Conservation (phyloP, 2,888 invertebrate species). For the Elegia similella region DNA sequence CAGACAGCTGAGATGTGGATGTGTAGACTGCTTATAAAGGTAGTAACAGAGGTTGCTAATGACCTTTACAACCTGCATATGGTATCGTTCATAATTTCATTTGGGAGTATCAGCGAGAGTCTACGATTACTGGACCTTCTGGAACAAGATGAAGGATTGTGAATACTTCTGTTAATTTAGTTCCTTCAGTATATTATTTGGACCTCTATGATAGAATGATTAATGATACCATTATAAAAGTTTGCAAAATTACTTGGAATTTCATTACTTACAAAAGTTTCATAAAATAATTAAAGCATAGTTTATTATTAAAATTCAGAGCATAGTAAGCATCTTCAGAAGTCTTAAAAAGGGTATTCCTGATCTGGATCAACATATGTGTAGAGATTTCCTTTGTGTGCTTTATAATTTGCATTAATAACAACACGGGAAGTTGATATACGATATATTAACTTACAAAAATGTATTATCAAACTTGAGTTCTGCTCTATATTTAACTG, state of each 20-base stretch:
- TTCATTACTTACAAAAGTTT: background rate
- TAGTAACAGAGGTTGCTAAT: slow-evolving; percentile 56
- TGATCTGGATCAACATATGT: too few relatives aligned
- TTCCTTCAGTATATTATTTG: background rate
- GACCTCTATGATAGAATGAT: background rate
- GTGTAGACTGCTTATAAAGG: slow-evolving; percentile 58
- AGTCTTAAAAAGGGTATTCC: too few relatives aligned
- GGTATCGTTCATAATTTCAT: slow-evolving; percentile 60
- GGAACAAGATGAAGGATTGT: slow-evolving; percentile 59
- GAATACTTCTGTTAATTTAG: slow-evolving; percentile 15
- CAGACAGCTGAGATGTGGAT: slow-evolving; percentile 60
- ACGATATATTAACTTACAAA: too few relatives aligned
- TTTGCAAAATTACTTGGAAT: background rate
- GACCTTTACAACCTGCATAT: slow-evolving; percentile 62
- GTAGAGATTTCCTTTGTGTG: too few relatives aligned
- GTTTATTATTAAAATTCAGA: too few relatives aligned
- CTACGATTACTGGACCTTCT: slow-evolving; percentile 60
- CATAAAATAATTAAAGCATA: background rate
- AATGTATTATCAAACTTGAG: too few relatives aligned
- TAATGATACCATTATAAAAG: background rate
- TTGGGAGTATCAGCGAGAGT: slow-evolving; percentile 60
- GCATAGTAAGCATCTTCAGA: too few relatives aligned
- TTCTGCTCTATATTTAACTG: too few relatives aligned
- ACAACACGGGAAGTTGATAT: too few relatives aligned
- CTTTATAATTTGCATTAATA: too few relatives aligned